Evolutionary conservation across 2,888 invertebrate genomes (phyloP), one percentile per base, ranked within the genome.

Genomic region (Acanthococcus lagerstroemiae): DNA sequence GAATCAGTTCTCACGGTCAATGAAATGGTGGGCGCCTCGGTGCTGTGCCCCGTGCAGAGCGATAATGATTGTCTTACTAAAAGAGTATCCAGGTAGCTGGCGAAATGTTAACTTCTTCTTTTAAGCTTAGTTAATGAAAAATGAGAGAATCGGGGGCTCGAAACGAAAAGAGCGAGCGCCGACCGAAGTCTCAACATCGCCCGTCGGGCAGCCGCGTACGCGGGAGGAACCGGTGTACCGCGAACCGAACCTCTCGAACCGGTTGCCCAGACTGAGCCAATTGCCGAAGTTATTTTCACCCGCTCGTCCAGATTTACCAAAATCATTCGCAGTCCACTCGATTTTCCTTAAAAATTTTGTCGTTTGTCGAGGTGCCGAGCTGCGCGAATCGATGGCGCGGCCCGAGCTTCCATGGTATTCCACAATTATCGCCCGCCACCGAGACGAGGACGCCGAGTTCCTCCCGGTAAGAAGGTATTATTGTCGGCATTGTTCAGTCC

Each of bases 1-100:
- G 61, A 61, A 61, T 61, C 61, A 61, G 61, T 61, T 61, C 61
- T 61, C 61, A 61, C 61, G 61, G 61, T 61, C 61, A 61, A 61
- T 61, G 61, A 27, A 61, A 61, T 61, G 61, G 61, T 61, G 61
- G 61, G 61, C 61, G 61, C 61, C 61, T 61, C 61, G 61, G 61
- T 61, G 61, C 61, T 61, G 61, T 61, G 61, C 61, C 61, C 61
- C 61, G 61, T 61, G 61, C 61, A 61, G 61, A n/a, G 61, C 61
- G 61, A 61, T 61, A 61, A 61, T 61, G 61, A 61, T 61, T 61
- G 61, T 61, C 61, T 61, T 61, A 50, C 50, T 52, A 61, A 52
- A 61, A 61, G 61, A 61, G 61, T 61, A 61, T 61, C 61, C 61
- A 61, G 61, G 61, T 61, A 61, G 61, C 61, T 61, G 61, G 61